Conservation (phyloP, 2,113 vertebrate genomes). For the Indicator maculatus region DNA sequence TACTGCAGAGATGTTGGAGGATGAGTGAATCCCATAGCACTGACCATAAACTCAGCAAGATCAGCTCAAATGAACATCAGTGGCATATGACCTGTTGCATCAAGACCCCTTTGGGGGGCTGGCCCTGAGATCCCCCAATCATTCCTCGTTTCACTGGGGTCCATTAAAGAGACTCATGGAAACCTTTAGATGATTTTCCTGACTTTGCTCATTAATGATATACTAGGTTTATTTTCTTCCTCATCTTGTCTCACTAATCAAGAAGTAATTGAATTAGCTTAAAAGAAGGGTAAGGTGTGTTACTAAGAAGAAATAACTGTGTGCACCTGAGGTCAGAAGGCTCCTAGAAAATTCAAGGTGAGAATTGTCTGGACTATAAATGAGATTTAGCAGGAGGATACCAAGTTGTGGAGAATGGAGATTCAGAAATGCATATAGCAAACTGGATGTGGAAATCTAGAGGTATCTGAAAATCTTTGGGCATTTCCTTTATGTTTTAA, state of each 20-base stretch:
- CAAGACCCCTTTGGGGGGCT: background rate
- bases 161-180: background rate
- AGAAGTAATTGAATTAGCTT: slow-evolving; percentile 48
- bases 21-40: background rate
- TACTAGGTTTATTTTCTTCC: slow-evolving; percentile 12
- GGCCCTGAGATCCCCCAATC: background rate
- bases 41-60: background rate
- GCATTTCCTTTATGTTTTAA: background rate
- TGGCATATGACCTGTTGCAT: accelerated
- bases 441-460: background rate
- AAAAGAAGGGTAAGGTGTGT: slow-evolving; percentile 24
- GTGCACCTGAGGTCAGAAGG: background rate
- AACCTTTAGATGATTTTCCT: background rate
- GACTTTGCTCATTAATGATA: background rate
- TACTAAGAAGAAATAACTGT: background rate
- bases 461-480: background rate
- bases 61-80: background rate
- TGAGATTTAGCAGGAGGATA: background rate
- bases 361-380: background rate
- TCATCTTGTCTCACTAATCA: slow-evolving; percentile 3
- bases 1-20: background rate
- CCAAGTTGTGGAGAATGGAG: background rate
- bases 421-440: background rate
- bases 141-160: background rate
- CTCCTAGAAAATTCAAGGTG: background rate